Evolutionary conservation across 2,797 vertebrate species (phyloP), one percentile per base, ranked within the genome.

Genomic region (Pagetopsis macropterus): DNA sequence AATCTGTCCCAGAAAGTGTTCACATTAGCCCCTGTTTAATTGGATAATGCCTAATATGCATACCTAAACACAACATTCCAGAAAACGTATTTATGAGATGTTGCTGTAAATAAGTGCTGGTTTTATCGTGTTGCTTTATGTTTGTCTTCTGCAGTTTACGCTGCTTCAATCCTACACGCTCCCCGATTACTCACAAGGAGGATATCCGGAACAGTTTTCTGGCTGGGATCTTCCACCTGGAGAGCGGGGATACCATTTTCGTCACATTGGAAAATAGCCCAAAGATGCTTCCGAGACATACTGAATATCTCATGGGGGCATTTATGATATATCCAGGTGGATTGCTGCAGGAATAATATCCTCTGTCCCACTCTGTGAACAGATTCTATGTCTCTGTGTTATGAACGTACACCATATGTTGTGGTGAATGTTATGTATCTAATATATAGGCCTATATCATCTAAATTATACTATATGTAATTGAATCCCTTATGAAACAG

Each of bases 301-400:
- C 44, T 0, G 82, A 89, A 11, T 92, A 91, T 82, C 86, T 90
- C 60, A 84, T 94, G 78, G 94, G 94, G 1, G 92, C 91, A 16
- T 93, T 93, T 27, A 91, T 92, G 92, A 65, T 94, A 46, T 87
- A 2, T 52, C 33, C 83, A 48, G 31, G 16, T 17, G n/a, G 37
- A n/a, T 13, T 7, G n/a, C 52, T 8, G 27, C 27, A 27, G 52
- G n/a, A 5, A 2, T 45, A 61, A 59, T 2, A 0, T 10, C 3
- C 3, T 64, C 15, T 60, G 19, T 40, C 12, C 33, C 31, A 6
- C 17, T 27, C 40, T 46, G 5, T 48, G 43, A 64, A 17, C 48
- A 58, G 41, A 67, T 45, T 75, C 13, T 72, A 9, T 59, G 21
- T 50, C 40, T 76, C 15, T 70, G 7, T 65, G 19, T 9, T 70